A percentile compares a stretch with the other conserved stretches of the same genome.
These are phyloP conservation scores for Heliopora coerulea DNA, from an alignment of 92 coral and sea anemone species.

Conservation along the genomic window DNA sequence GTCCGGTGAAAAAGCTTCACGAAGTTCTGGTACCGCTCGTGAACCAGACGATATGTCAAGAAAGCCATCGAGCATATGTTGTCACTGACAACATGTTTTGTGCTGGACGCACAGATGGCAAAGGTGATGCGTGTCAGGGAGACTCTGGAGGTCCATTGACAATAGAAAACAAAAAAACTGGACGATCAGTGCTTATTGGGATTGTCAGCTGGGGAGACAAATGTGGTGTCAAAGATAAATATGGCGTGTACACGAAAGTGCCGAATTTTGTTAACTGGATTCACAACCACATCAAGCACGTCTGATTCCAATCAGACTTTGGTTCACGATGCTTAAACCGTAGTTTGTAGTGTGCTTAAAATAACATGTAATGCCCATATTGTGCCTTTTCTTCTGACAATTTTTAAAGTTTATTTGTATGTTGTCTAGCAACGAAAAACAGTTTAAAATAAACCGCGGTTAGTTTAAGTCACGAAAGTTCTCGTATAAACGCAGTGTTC, in stretches of 20 bases:
- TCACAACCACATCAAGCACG: conserved; percentile 43
- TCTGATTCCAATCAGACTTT: not conserved
- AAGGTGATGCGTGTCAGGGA: conserved; percentile 82
- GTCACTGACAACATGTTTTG: conserved; percentile 89
- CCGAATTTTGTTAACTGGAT: conserved; percentile 66
- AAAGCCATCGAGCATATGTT: conserved; percentile 54
- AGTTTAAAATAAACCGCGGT: too few relatives aligned
- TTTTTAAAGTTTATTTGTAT: too few relatives aligned
- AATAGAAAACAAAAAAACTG: conserved; percentile 59
- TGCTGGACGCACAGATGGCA: conserved; percentile 67
- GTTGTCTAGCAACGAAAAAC: too few relatives aligned
- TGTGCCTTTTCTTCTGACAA: too few relatives aligned
- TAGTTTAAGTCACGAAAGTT: too few relatives aligned
- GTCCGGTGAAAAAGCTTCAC: conserved; percentile 51
- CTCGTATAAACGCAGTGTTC: too few relatives aligned
- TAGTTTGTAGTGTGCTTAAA: too few relatives aligned
- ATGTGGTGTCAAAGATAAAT: conserved; percentile 71
- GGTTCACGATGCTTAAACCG: too few relatives aligned
- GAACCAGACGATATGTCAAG: conserved; percentile 42
- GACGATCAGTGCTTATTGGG: conserved; percentile 75
- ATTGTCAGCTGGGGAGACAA: conserved; percentile 89
- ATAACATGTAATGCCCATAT: too few relatives aligned
- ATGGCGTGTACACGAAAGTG: conserved; percentile 87
- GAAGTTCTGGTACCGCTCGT: conserved; percentile 67
- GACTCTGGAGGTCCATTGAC: conserved; percentile 98